A percentile compares a stretch with the other conserved stretches of the same genome.
These are phyloP conservation scores for Sminthurinus aureus DNA, from an alignment of 2,888 invertebrate species.

Conservation along the genomic window DNA sequence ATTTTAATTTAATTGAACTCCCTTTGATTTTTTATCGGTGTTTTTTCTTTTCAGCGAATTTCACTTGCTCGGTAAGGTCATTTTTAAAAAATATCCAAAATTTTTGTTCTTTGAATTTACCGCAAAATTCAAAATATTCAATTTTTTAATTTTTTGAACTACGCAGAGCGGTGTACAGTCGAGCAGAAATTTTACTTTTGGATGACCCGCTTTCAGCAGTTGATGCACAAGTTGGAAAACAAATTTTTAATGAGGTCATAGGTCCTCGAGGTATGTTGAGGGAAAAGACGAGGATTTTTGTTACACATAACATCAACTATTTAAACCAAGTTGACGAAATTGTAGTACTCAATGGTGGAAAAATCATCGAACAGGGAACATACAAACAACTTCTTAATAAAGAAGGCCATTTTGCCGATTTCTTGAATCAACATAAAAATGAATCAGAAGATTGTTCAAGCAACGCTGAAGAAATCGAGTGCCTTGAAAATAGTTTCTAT, in stretches of 20 bases:
- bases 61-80: slow-evolving; percentile 35
- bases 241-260: slow-evolving; percentile 69
- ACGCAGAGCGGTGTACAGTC: slow-evolving; percentile 47
- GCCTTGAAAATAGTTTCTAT: too few relatives aligned
- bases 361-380: slow-evolving; percentile 65
- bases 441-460: slow-evolving; percentile 55
- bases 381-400: slow-evolving; percentile 66
- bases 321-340: slow-evolving; percentile 77
- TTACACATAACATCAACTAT: slow-evolving; percentile 94
- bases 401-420: slow-evolving; percentile 74
- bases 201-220: slow-evolving; percentile 68
- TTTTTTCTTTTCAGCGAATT: neutral
- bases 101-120: too few relatives aligned
- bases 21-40: too few relatives aligned
- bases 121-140: too few relatives aligned
- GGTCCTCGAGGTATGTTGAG: slow-evolving; percentile 63
- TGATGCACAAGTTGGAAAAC: slow-evolving; percentile 70
- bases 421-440: slow-evolving; percentile 73
- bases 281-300: slow-evolving; percentile 80
- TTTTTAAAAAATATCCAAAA: too few relatives aligned
- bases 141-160: too few relatives aligned
- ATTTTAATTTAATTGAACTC: too few relatives aligned
- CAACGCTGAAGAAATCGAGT: slow-evolving; percentile 60
- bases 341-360: slow-evolving; percentile 65
- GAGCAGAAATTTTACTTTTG: slow-evolving; percentile 66